Evolutionary conservation across 2,888 invertebrate genomes (phyloP), one percentile per base, ranked within the genome.

Genomic region (Alviniconcha strummeri): DNA sequence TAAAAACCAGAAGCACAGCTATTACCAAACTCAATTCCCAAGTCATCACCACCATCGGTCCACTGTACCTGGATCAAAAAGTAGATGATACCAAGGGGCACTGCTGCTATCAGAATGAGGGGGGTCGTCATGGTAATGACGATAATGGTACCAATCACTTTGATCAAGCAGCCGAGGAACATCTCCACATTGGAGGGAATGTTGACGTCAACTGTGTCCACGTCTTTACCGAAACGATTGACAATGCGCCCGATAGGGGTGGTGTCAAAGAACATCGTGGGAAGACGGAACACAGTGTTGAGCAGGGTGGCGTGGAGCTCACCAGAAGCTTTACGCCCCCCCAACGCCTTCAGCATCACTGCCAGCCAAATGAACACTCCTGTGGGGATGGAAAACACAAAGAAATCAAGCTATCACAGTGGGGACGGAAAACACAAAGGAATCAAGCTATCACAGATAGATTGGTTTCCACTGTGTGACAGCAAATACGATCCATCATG

Each of bases 251-350:
- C 93, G 52, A 88, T 84, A 4, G 92, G 93, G 57, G 92, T 92
- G 3, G 91, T 89, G 84, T 93, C 93, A 88, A 92, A 93, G 87
- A 93, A 93, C 69, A 82, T 76, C 91, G 92, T 91, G 8, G 92
- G 91, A 0, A 91, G 89, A n/a, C 86, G 85, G 74, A 92, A 52
- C 54, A 91, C 85, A 76, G 89, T 91, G 60, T 79, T 67, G 11
- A 93, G 87, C 67, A 92, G 84, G n/a, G 55, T 74, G 15, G 81
- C 72, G 83, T 93, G 92, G 5, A 93, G 88, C 54, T 81, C 80
- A 36, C 86, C 76, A n/a, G 89, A 85, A 4, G 90, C 90, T 55
- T 83, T 69, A 71, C 88, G 67, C 11, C 85, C 82, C 19, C 89
- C 88, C 6, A 85, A 36, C 54, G 85, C 80, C 52, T 77, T 75